These are phyloP conservation scores for Morone chrysops DNA, from an alignment of 2,113 vertebrate species.

Conservation along the genomic window DNA sequence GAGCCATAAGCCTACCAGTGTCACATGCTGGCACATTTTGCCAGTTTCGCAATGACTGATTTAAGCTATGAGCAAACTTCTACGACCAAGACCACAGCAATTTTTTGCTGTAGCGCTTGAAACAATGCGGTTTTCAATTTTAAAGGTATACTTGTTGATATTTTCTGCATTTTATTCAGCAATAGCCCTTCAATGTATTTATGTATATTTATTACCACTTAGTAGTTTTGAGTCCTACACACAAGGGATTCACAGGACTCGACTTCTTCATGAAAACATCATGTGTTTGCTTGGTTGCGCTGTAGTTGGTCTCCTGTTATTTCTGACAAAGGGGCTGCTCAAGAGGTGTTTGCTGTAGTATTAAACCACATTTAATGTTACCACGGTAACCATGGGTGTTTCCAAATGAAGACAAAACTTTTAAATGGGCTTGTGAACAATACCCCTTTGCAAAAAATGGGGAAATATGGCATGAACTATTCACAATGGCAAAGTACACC, in stretches of 20 bases:
- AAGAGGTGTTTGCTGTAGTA: background rate
- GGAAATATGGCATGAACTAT: background rate
- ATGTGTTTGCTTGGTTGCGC: background rate
- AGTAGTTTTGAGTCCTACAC: background rate
- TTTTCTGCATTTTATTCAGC: background rate
- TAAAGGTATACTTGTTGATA: background rate
- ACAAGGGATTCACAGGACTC: too few relatives aligned
- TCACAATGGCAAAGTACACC: background rate
- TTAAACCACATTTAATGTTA: background rate
- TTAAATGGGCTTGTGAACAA: background rate
- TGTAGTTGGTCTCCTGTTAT: background rate
- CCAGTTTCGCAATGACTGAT: background rate
- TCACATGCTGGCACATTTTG: background rate
- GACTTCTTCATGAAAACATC: background rate
- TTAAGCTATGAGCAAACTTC: background rate
- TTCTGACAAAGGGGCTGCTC: background rate
- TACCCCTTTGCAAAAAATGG: background rate
- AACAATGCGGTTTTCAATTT: background rate
- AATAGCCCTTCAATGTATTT: background rate
- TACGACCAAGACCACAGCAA: background rate
- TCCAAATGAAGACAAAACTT: background rate
- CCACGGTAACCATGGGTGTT: background rate
- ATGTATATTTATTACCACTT: background rate
- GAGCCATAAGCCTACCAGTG: background rate
- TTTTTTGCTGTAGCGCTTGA: background rate